Conservation (phyloP, 2,113 vertebrate genomes). For the Gallinago undulata region DNA sequence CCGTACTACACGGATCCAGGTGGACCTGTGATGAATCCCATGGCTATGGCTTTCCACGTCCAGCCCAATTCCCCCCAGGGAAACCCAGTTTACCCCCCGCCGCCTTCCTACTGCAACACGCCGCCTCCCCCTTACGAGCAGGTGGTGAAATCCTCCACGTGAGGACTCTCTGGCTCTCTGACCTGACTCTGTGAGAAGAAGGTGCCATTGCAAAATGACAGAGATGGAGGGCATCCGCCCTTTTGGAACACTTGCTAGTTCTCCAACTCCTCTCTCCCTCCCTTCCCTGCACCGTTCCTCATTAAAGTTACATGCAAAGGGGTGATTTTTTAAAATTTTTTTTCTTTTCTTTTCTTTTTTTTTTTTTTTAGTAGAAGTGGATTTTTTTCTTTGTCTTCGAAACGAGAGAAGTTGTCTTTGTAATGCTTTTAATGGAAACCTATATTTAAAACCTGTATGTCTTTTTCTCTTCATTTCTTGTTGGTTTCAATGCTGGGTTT, state of each 20-base stretch:
- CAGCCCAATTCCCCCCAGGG: conserved; percentile 85
- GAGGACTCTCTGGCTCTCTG: conserved; percentile 56
- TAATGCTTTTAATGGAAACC: conserved; percentile 63
- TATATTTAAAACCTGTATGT: conserved; percentile 47
- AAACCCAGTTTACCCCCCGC: conserved; percentile 85
- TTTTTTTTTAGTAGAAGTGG: conserved; percentile 21
- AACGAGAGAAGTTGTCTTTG: conserved; percentile 63
- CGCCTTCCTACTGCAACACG: conserved; percentile 95
- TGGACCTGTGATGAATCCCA: conserved; percentile 73
- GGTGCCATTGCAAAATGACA: conserved; percentile 9
- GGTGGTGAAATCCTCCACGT: conserved; percentile 88
- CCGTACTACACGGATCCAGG: conserved; percentile 87
- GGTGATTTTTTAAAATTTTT: neutral
- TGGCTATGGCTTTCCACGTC: conserved; percentile 82
- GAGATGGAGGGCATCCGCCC: neutral
- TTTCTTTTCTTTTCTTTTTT: no score
- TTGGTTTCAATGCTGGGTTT: neutral
- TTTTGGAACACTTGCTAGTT: conserved; percentile 10
- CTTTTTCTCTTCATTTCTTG: conserved; percentile 65
- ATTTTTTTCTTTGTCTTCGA: conserved; percentile 45
- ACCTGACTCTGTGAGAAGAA: conserved; percentile 29
- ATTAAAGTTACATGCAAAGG: conserved; percentile 39
- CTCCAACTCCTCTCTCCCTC: neutral
- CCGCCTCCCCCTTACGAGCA: conserved; percentile 94
- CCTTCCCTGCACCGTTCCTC: conserved; percentile 16